phyloP scores from a whole-genome alignment of 2,888 invertebrate species.

The Erebia palarica region DNA sequence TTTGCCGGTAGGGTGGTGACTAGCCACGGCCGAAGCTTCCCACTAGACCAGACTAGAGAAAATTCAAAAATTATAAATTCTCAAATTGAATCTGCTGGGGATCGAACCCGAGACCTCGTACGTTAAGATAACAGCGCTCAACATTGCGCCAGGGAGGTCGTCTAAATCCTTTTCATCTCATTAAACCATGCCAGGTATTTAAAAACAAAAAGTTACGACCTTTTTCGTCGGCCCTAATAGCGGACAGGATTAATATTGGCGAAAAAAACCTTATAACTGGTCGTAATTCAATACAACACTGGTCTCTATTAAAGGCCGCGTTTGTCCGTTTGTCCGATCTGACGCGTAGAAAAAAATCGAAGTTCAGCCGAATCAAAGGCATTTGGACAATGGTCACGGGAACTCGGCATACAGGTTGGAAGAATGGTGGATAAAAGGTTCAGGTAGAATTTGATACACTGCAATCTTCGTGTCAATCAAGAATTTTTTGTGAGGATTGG shows the following conservation, averaged over 20 bases:
- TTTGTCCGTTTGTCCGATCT: constrained; percentile 58
- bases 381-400: constrained; percentile 80
- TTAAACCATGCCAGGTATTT: background rate
- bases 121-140: too few species aligned
- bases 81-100: too few species aligned
- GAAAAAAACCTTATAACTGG: constrained; percentile 55
- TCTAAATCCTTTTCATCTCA: background rate
- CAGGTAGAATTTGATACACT: constrained; percentile 73
- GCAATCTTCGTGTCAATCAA: constrained; percentile 68
- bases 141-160: too few species aligned
- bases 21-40: too few species aligned
- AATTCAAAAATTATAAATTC: too few species aligned
- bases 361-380: constrained; percentile 72
- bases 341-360: constrained; percentile 62
- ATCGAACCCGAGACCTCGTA: too few species aligned
- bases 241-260: constrained; percentile 46
- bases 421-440: constrained; percentile 63
- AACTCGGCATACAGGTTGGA: constrained; percentile 60
- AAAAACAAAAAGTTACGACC: constrained; percentile 10
- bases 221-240: constrained; percentile 27
- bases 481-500: constrained; percentile 1
- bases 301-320: constrained; percentile 59
- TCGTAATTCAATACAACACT: constrained; percentile 59
- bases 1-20: too few species aligned
- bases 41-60: too few species aligned